Percentiles rank a stretch among this genome's conserved stretches.
These are phyloP conservation scores for Syrmaticus mikado DNA, from an alignment of 2,113 vertebrate species.

Conservation along the genomic window DNA sequence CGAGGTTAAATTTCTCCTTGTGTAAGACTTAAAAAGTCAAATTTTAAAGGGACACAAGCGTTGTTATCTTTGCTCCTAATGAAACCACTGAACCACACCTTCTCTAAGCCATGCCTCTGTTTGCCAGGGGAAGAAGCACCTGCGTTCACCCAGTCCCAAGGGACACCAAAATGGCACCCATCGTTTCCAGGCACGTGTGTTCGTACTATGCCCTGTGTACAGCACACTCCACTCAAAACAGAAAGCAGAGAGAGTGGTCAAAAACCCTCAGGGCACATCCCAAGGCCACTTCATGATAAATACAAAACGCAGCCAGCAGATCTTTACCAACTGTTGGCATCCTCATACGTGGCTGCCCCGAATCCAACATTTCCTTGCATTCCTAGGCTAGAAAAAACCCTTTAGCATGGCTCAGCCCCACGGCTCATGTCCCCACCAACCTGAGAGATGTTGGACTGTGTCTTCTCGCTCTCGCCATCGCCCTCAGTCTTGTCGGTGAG, in stretches of 20 bases:
- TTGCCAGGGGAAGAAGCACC: neutral
- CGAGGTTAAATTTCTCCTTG: neutral
- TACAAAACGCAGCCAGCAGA: neutral
- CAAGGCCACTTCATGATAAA: neutral
- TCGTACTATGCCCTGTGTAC: neutral
- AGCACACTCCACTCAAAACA: neutral
- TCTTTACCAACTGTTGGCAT: neutral
- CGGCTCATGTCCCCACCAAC: slow-evolving; percentile 59
- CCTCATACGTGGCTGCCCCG: neutral
- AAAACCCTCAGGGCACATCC: neutral
- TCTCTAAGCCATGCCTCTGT: neutral
- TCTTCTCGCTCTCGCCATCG: slow-evolving; percentile 85
- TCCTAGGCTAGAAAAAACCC: neutral
- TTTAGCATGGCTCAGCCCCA: neutral
- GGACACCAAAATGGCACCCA: neutral
- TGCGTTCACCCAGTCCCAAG: neutral
- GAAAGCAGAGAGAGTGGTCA: neutral
- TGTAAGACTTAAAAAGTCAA: neutral
- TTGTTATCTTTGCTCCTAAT: neutral
- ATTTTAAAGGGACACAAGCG: neutral
- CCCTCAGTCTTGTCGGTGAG: slow-evolving; percentile 89
- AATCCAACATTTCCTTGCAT: neutral
- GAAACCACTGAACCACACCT: neutral
- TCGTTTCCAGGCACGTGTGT: no score
- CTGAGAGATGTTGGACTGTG: slow-evolving; percentile 84